Evolutionary conservation across 1,140 invertebrate genomes (phyloP), one percentile per base, ranked within the genome.

Genomic region (Cotesia vestalis): DNA sequence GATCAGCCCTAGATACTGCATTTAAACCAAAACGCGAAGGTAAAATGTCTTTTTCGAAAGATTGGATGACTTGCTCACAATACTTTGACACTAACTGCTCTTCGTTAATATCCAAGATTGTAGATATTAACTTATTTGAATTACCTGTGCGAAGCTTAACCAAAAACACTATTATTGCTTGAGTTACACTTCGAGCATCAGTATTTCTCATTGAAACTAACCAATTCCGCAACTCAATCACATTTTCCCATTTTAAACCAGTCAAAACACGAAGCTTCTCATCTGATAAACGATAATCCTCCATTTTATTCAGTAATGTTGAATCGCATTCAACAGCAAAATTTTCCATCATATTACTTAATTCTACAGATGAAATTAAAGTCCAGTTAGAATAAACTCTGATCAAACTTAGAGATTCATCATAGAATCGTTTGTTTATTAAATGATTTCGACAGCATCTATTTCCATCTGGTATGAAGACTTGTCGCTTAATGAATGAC

Each of bases 381-480:
- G 51, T 38, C 20, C 35, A 67, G 59, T 71, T 70, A 27, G 53
- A 75, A 77, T 68, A 71, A 59, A 74, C 36, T 67, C 52, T 66
- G 52, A 77, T 62, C 63, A 52, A 52, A 46, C 57, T n/a, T 0
- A 77, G 69, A 74, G 71, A 71, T 14, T 78, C 70, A 52, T 74
- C 71, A 69, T 75, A 78, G 27, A 78, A 75, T 20, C 66, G 57
- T 14, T 77, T 71, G 55, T 71, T 72, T 60, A 77, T 77, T 11
- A 74, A 64, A 77, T 78, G 75, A 38, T n/a, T 69, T 5, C 34
- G n/a, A 51, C 77, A 78, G 59, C 75, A 78, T 40, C 72, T 57
- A 72, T 78, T 78, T 51, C 69, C 62, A 60, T 72, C 55, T 60
- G 72, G 73, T 40, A 40, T 40, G 62, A 71, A 75, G 59, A 75